Conservation (phyloP, 2,113 vertebrate genomes). For the Corvus cornix region DNA sequence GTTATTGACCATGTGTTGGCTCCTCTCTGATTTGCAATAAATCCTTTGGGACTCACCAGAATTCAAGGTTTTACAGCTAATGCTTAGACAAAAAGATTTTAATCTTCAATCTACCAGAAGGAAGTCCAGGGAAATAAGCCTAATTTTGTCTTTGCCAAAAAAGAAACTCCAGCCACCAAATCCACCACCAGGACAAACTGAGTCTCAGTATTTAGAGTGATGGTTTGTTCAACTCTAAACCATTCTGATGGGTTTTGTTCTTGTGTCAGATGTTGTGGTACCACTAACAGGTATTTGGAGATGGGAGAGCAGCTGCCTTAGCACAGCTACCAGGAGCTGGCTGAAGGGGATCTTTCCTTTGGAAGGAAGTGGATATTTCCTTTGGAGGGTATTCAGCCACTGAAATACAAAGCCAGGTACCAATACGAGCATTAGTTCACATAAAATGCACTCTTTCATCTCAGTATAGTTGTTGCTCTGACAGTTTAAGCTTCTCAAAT, state of each 20-base stretch:
- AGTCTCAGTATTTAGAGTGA: background rate
- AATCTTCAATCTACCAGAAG: background rate
- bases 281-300: background rate
- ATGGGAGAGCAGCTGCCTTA: background rate
- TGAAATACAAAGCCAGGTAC: constrained; percentile 36
- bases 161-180: background rate
- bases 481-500: constrained; percentile 19
- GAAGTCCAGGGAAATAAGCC: background rate
- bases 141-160: background rate
- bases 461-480: background rate
- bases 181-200: background rate
- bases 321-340: background rate
- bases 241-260: background rate
- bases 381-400: constrained; percentile 35
- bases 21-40: background rate
- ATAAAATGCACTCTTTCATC: background rate
- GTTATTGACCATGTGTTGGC: rapidly evolving
- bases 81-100: background rate
- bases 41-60: background rate
- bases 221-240: background rate
- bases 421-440: background rate
- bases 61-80: background rate
- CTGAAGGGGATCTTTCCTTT: background rate
- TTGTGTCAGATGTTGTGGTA: background rate
- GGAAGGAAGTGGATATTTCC: background rate